Conservation (phyloP, 2,797 vertebrate genomes). For the Mastacembelus armatus region DNA sequence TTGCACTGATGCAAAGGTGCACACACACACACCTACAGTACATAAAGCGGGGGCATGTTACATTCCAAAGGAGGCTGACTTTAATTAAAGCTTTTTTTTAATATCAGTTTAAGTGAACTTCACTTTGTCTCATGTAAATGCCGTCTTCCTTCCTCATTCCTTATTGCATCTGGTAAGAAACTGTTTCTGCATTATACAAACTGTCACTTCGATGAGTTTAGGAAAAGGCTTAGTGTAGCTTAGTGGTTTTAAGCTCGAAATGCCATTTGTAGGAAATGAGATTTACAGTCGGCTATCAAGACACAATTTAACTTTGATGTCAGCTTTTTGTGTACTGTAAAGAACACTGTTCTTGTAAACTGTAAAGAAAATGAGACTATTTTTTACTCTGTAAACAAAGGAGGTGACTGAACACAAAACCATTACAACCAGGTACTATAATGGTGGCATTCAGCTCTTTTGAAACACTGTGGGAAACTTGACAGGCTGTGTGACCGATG, state of each 20-base stretch:
- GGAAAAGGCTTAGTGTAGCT: conserved; percentile 55
- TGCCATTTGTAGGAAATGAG: conserved; percentile 61
- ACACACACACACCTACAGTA: background rate
- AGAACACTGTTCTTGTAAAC: no score
- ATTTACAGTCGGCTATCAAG: conserved; percentile 68
- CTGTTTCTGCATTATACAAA: conserved; percentile 36
- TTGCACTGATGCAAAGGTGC: no score
- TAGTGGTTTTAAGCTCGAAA: conserved; percentile 49
- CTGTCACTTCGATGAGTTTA: conserved; percentile 52
- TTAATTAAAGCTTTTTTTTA: conserved; percentile 3
- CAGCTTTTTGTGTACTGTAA: no score
- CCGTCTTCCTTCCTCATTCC: conserved; percentile 44
- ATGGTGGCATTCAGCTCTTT: background rate
- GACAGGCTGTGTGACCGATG: background rate
- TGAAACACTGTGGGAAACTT: background rate
- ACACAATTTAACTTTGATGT: conserved; percentile 61
- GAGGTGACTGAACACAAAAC: background rate
- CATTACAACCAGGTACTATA: background rate
- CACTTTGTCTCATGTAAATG: conserved; percentile 32
- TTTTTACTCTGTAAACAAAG: conserved; percentile 18
- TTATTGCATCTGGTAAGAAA: conserved; percentile 20
- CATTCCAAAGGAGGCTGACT: background rate
- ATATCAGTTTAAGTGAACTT: conserved; percentile 7
- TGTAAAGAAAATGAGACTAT: conserved; percentile 4
- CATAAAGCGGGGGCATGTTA: background rate